Evolutionary conservation across 2,888 invertebrate species (phyloP), one percentile per base, ranked within the genome.

Genomic region (Diaphora mendica): DNA sequence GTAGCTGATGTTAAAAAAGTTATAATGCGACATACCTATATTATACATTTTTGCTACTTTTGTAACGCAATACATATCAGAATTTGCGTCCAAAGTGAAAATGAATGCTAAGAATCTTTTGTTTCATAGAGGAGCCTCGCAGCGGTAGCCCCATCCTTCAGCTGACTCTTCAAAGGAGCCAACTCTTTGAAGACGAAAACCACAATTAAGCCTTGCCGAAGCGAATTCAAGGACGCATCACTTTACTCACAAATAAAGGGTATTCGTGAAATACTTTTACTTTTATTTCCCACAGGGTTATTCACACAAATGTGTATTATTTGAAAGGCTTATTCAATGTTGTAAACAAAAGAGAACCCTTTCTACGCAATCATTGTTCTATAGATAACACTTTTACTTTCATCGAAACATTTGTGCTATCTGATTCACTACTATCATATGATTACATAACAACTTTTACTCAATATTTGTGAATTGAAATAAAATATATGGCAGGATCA

Each of bases 171-270:
- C 93, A 92, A 94, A 93, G 91, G 90, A 88, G 80, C 88, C 91
- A 94, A 94, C 94, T 95, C 94, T 95, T 95, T 94, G 94, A 93
- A 94, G 94, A 91, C 89, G 91, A 87, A 89, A 93, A 93, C 93
- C 94, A 93, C 94, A 95, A 95, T 94, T 94, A 94, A 94, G 92
- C 92, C 92, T 94, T 91, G 89, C 94, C 91, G 88, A 89, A 88
- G 90, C 91, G 92, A 92, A 91, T 92, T 92, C 92, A 94, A 94
- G 95, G 94, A 92, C 93, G 89, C 90, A 87, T 91, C 91, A 90
- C 90, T 92, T 91, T 90, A 87, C 88, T 86, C 87, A 83, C 81
- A 89, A 92, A 91, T 90, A 90, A 93, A 93, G 93, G 90, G 90
- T 88, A 90, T 91, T 89, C 90, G 89, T 89, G 88, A 85, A 91